Conservation (phyloP, 2,113 vertebrate species). For the Aphyosemion australe region DNA sequence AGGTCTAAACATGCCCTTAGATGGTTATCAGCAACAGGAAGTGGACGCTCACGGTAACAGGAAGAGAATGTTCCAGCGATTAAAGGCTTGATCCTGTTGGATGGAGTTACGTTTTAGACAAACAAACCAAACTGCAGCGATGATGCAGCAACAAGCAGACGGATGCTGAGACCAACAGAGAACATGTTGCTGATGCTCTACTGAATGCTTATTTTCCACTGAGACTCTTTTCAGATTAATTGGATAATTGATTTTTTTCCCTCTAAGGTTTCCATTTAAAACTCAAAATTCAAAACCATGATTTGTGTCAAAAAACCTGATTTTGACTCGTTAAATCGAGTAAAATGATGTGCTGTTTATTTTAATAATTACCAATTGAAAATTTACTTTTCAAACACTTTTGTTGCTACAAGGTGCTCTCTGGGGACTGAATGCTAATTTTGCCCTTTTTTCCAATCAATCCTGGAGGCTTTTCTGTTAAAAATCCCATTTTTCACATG, state of each 20-base stretch:
- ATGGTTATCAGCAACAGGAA: slow-evolving; percentile 54
- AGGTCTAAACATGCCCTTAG: slow-evolving; percentile 47
- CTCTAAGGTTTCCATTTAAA: slow-evolving; percentile 44
- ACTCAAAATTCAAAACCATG: slow-evolving; percentile 5
- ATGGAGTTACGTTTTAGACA: not conserved
- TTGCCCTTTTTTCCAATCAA: not conserved
- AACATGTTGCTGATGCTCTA: slow-evolving; percentile 18
- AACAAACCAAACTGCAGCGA: slow-evolving; percentile 3
- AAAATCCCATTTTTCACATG: too few relatives aligned
- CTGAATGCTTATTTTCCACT: slow-evolving; percentile 37
- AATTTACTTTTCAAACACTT: not conserved
- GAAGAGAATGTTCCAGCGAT: slow-evolving; percentile 25
- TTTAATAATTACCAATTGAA: not conserved
- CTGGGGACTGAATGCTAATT: not conserved
- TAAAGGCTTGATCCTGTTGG: slow-evolving; percentile 11
- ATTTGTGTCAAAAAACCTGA: slow-evolving; percentile 3
- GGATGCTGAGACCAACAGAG: slow-evolving; percentile 9
- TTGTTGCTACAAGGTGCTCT: too few relatives aligned
- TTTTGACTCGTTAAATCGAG: not conserved
- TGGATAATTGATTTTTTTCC: not conserved
- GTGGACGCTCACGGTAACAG: not conserved
- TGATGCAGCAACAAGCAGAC: slow-evolving; percentile 32
- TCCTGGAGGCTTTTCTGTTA: too few relatives aligned
- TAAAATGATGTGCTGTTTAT: not conserved
- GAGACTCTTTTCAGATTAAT: slow-evolving; percentile 50